Evolutionary conservation across 2,797 vertebrate species (phyloP), one percentile per base, ranked within the genome.

Genomic region (Paedocypris micromegethes): DNA sequence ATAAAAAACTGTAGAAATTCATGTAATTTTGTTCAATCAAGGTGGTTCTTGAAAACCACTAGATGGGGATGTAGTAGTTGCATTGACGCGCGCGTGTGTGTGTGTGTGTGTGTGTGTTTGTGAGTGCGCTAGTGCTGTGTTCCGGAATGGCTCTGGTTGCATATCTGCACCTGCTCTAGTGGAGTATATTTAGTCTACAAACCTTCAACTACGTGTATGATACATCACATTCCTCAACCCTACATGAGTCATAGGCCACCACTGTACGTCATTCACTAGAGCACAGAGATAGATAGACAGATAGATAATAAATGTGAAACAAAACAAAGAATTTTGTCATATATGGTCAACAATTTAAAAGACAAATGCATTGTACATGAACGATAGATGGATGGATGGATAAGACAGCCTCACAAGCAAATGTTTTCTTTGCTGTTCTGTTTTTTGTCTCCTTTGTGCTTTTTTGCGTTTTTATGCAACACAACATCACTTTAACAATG

Each of bases 11-110:
- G 23, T 23, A 1, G 23, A 23, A 23, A 23, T 23, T 23, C 23
- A 3, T 39, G 38, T 9, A 61, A n/a, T 44, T 9, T 44, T 2
- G 38, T 42, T 62, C 2, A 9, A 50, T 38, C 45, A 45, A 6
- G 57, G 53, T 8, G 43, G 5, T 49, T 62, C 43, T 8, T 52
- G 6, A 64, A 64, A 66, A 48, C 76, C 76, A 75, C 73, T 78
- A 78, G 76, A 67, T 78, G 76, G 76, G 49, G 73, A 67, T 78
- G 68, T 70, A 75, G 76, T 57, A 70, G 58, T 60, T 67, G 6
- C 2, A 56, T 50, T 23, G 45, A 23, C 45, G 60, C 4, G 41
- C n/a, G 54, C 38, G 45, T 9, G 9, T 23, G 7, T 23, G 61
- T 49, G 9, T 9, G 53, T 8, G 47, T 9, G 60, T 42, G n/a